phyloP scores from a whole-genome alignment of 2,797 vertebrate genomes.

The Bovichtus variegatus region DNA sequence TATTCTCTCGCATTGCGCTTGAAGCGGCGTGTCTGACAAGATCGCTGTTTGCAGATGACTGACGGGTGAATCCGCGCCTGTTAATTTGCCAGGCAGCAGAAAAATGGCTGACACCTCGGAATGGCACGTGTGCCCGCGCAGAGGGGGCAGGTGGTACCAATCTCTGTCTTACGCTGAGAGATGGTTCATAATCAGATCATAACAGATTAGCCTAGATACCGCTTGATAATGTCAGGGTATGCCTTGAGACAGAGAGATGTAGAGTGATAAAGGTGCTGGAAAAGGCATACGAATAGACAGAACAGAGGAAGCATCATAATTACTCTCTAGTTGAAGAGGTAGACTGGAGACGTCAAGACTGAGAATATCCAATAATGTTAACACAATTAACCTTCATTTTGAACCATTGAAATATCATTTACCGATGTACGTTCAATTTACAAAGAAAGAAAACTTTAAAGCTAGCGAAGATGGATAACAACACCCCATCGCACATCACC shows the following conservation, averaged over 20 bases:
- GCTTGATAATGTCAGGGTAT: constrained; percentile 86
- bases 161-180: constrained; percentile 82
- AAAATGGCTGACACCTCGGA: constrained; percentile 90
- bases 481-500: constrained; percentile 16
- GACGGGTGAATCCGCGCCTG: constrained; percentile 87
- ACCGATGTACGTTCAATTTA: constrained; percentile 6
- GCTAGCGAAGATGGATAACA: constrained; percentile 25
- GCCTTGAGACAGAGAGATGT: constrained; percentile 84
- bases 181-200: constrained; percentile 87
- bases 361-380: neutral
- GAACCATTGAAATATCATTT: neutral
- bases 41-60: constrained; percentile 84
- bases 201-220: constrained; percentile 86
- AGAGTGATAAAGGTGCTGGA: constrained; percentile 53
- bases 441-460: constrained; percentile 15
- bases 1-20: constrained; percentile 54
- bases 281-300: constrained; percentile 37
- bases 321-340: constrained; percentile 9
- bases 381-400: neutral
- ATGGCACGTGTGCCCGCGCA: constrained; percentile 74
- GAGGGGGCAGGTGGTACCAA: constrained; percentile 88
- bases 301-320: constrained; percentile 36
- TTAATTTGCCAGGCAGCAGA: constrained; percentile 91
- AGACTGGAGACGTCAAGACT: neutral
- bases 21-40: constrained; percentile 80